Evolutionary conservation across 2,797 vertebrate genomes (phyloP).

Genomic region (Potorous gilbertii): DNA sequence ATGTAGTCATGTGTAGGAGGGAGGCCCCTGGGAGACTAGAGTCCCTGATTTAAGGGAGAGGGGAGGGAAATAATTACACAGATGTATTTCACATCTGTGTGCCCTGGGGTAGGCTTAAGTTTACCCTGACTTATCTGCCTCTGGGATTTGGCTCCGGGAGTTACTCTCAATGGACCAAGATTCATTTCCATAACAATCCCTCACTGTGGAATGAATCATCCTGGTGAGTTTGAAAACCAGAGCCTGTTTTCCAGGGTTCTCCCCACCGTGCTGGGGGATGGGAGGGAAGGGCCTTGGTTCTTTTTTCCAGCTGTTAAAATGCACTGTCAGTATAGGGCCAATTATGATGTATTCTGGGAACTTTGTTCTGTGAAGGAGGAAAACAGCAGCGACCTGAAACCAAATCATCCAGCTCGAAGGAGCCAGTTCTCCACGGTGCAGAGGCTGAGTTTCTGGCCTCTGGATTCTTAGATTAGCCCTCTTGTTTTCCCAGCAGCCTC

Average conservation of each 20-base stretch:
- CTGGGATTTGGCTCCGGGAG: background rate
- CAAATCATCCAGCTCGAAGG: background rate
- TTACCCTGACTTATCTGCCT: background rate
- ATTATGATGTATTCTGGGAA: background rate
- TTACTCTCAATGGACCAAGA: conserved; percentile 25
- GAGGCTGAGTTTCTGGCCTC: background rate
- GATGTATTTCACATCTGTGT: background rate
- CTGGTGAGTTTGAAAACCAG: background rate
- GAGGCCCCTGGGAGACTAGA: background rate
- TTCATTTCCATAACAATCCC: background rate
- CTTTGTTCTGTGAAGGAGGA: background rate
- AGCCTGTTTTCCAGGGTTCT: background rate
- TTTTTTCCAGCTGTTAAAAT: background rate
- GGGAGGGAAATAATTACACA: background rate
- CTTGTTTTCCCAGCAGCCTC: background rate
- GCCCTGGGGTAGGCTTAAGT: background rate
- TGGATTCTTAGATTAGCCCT: background rate
- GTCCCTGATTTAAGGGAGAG: background rate
- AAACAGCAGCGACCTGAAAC: background rate
- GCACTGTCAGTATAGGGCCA: background rate
- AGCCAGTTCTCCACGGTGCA: background rate
- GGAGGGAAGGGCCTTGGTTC: background rate
- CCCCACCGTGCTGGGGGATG: background rate
- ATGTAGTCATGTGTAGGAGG: background rate
- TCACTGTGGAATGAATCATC: background rate